Evolutionary conservation across 1,140 invertebrate species (phyloP), one percentile per base, ranked within the genome.

Genomic region (Gryon sp.): DNA sequence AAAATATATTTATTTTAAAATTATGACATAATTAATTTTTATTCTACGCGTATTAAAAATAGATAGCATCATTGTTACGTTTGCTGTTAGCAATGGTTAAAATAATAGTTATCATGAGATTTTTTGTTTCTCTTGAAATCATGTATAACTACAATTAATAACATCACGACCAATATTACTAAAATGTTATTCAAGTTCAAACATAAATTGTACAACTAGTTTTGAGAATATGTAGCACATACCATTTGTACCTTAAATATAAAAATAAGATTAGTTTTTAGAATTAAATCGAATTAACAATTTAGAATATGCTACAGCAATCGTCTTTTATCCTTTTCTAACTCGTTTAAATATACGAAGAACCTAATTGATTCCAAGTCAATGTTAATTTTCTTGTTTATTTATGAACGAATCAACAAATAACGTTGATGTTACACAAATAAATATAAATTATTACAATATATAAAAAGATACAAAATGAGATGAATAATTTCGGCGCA

Each of bases 261-360:
- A 59, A 50, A 53, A 50, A 50, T 12, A 28, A 59, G 43, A 34
- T 38, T 11, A 57, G 43, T 50, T 59, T 72, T 53, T 62, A 62
- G 55, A 62, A 60, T 52, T 53, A 26, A 69, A 69, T 1, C 19
- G 52, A 70, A 70, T 60, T 53, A 14, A 60, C 52, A 59, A 70
- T 70, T 60, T 70, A 70, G 48, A 72, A 16, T 32, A 22, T 72
- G 57, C 55, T 57, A 63, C 43, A 63, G 59, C 69, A 73, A 73
- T 63, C 40, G 59, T 57, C 38, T n/a, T n/a, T n/a, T n/a, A n/a
- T n/a, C n/a, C n/a, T n/a, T n/a, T n/a, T n/a, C n/a, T n/a, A n/a
- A n/a, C n/a, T n/a, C n/a, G n/a, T n/a, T 36, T 62, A 18, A 38
- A 46, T 62, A 55, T 16, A 46, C 22, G 9, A 41, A 32, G 2